Base-by-base conservation (phyloP, 2,113 vertebrate species). In the Oreochromis spilurus region DNA sequence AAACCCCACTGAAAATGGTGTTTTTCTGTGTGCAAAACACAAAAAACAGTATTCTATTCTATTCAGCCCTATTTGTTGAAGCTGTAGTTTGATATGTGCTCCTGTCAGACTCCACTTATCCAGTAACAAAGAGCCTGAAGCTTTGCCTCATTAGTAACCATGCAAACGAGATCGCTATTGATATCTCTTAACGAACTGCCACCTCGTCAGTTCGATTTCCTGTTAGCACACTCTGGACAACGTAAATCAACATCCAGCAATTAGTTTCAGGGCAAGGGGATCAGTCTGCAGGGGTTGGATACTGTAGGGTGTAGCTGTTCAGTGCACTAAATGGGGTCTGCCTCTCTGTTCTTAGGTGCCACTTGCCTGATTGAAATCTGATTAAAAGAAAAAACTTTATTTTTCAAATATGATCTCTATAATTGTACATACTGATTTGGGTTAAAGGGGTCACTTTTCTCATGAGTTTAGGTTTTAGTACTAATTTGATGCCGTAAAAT, bases 181-280 rank as follows among this genome's bases (percentile, higher is more conserved):
- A 95, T 92, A 92, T 80, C 77, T 94, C 82, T 83, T 94, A 95
- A 94, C 92, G 82, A 94, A 94, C 81, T 95, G 95, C 88, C 92
- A 91, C 90, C 87, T 84, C 79, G 52, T 89, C 88, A 31, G 17
- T 95, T 94, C 87, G 93, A 95, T 95, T 95, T 95, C 87, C 92
- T 92, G 92, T 92, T 92, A 88, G 90, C 84, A 79, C 79, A 84
- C 88, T 93, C 84, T 86, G 75, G 92, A 93, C 85, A 84, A 88
- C 38, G 84, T 83, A 94, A 95, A 95, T 95, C 93, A 93, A 93
- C 92, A 89, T 82, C 58, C 83, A 83, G 85, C 93, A 94, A 94
- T 95, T 94, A 94, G 91, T 87, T 84, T 52, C 29, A 14, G 52
- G 80, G 84, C 75, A 4, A 34, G 31, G 48, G 79, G 88, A 89